Base-by-base conservation (phyloP, 2,888 invertebrate genomes). In the Atherix ibis region DNA sequence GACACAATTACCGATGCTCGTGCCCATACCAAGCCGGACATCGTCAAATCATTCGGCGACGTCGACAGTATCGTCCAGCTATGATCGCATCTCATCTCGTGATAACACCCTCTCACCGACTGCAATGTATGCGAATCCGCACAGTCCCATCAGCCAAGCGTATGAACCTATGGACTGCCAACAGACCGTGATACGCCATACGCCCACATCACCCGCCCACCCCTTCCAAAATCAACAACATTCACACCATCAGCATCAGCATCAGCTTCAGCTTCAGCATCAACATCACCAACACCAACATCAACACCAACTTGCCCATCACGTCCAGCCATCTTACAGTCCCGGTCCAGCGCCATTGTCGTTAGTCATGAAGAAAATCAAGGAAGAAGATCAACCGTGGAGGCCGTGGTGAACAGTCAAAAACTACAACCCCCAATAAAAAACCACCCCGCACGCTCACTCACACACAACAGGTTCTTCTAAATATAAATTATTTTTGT, bases 381-480 rank as follows among this genome's bases (percentile, higher is more conserved):
- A 37, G 40, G 65, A 69, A 40, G 79, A 78, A 49, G 79, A 80
- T 28, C 77, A 77, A 50, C 80, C 80, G 17, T 84, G 84, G 83
- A 68, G 83, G 50, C 83, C 83, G 3, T 84, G 83, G 84, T 80
- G 48, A 51, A 43, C n/a, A n/a, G n/a, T n/a, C n/a, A n/a, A n/a
- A n/a, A n/a, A n/a, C n/a, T n/a, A n/a, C n/a, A n/a, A n/a, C n/a
- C n/a, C n/a, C n/a, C n/a, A n/a, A n/a, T n/a, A n/a, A n/a, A n/a
- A n/a, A n/a, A n/a, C n/a, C n/a, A n/a, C n/a, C n/a, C n/a, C n/a
- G n/a, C n/a, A n/a, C n/a, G n/a, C n/a, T n/a, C n/a, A n/a, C n/a
- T n/a, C n/a, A n/a, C n/a, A n/a, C n/a, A n/a, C n/a, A n/a, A n/a
- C n/a, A n/a, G n/a, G n/a, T n/a, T n/a, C n/a, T n/a, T n/a, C n/a